Percentiles rank a stretch among this genome's conserved stretches.
Evolutionary conservation across 2,797 vertebrate genomes (phyloP).

Genomic region (Adrianichthys oophorus): DNA sequence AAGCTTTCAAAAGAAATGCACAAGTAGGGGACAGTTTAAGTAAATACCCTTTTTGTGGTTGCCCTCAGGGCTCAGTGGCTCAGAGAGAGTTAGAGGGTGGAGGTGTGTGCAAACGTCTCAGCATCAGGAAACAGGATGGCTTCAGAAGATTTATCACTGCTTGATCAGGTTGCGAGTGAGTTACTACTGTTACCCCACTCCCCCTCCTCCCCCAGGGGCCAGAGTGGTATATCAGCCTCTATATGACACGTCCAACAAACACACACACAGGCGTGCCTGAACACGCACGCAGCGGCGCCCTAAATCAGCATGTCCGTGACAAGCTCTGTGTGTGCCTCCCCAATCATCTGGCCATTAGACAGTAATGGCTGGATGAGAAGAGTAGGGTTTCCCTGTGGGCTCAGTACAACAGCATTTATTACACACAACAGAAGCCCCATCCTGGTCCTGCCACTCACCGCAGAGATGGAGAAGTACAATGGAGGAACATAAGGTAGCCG

Average conservation of each 20-base stretch:
- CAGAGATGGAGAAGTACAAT: slow-evolving; percentile 40
- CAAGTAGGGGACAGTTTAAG: slow-evolving; percentile 64
- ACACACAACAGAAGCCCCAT: slow-evolving; percentile 83
- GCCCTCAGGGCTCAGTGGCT: slow-evolving; percentile 59
- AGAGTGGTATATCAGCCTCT: slow-evolving; percentile 69
- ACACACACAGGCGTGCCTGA: slow-evolving; percentile 43
- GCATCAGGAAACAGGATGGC: slow-evolving; percentile 66
- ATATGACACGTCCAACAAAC: slow-evolving; percentile 73
- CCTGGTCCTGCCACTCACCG: slow-evolving; percentile 78
- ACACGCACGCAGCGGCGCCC: slow-evolving; percentile 66
- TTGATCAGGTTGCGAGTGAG: slow-evolving; percentile 85
- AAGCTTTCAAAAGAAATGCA: slow-evolving; percentile 51
- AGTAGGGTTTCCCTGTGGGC: slow-evolving; percentile 97
- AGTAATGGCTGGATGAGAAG: slow-evolving; percentile 95
- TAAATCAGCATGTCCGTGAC: slow-evolving; percentile 94
- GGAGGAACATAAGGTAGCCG: slow-evolving; percentile 25
- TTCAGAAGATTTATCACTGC: slow-evolving; percentile 79
- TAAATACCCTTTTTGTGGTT: slow-evolving; percentile 69
- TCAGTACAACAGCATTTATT: slow-evolving; percentile 98
- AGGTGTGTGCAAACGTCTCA: slow-evolving; percentile 29
- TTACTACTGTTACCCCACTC: slow-evolving; percentile 86
- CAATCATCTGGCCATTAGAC: slow-evolving; percentile 98
- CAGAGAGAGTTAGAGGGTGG: slow-evolving; percentile 52
- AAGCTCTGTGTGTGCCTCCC: slow-evolving; percentile 83
- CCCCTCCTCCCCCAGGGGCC: slow-evolving; percentile 78